Evolutionary conservation across 2,113 vertebrate genomes (phyloP).

Genomic region (Microtus ochrogaster): DNA sequence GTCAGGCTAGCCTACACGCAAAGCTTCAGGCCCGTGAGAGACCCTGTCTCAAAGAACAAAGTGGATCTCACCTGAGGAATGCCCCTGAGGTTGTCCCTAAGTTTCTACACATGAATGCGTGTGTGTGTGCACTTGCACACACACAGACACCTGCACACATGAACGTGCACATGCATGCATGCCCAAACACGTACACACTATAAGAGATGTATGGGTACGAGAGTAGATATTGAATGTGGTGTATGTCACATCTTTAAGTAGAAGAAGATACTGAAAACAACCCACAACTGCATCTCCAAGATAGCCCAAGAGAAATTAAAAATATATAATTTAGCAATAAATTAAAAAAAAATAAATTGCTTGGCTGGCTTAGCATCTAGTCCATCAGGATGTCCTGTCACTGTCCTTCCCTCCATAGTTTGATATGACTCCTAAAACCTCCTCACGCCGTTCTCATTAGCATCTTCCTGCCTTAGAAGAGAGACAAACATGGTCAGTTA

Average conservation of each 20-base stretch:
- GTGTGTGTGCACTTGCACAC: no score
- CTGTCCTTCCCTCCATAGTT: accelerated
- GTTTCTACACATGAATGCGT: background rate
- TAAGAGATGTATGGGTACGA: background rate
- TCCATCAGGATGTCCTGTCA: background rate
- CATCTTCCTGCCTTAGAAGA: background rate
- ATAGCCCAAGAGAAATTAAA: background rate
- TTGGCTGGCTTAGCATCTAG: background rate
- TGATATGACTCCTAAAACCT: accelerated
- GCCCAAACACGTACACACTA: background rate
- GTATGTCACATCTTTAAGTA: background rate
- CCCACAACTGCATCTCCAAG: background rate
- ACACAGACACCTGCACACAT: background rate
- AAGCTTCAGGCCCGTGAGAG: background rate
- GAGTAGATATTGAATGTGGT: background rate
- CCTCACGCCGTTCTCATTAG: accelerated
- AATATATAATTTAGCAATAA: background rate
- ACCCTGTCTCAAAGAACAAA: background rate
- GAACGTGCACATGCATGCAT: background rate
- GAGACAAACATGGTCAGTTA: background rate
- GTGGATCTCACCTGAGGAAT: background rate
- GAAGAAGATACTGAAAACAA: background rate
- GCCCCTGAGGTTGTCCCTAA: no score
- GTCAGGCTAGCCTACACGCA: no score
- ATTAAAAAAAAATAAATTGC: background rate